Evolutionary conservation across 2,797 vertebrate species (phyloP).

Genomic region (Myotis daubentonii): DNA sequence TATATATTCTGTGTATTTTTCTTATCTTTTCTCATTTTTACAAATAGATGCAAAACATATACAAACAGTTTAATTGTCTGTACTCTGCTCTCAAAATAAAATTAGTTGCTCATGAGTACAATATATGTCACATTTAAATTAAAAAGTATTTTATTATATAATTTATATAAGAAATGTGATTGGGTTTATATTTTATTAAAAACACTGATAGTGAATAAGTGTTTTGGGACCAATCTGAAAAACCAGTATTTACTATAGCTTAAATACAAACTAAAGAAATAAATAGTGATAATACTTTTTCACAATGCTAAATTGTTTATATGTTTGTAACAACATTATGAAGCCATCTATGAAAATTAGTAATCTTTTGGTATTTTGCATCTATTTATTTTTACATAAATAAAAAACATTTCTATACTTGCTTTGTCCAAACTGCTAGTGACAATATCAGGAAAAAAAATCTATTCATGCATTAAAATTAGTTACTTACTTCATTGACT

Average conservation of each 20-base stretch:
- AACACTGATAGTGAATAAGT: background rate
- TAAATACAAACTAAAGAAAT: slow-evolving; percentile 12
- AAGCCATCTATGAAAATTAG: background rate
- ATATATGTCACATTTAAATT: background rate
- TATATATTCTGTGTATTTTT: slow-evolving; percentile 76
- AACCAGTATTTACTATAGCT: background rate
- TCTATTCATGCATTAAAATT: slow-evolving; percentile 2
- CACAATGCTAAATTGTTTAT: background rate
- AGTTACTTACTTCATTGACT: background rate
- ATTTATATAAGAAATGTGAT: background rate
- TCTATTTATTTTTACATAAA: slow-evolving; percentile 34
- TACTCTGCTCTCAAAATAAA: slow-evolving; percentile 56
- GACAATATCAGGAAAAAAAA: background rate
- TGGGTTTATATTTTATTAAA: background rate
- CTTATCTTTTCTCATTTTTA: slow-evolving; percentile 77
- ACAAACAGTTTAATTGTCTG: slow-evolving; percentile 64
- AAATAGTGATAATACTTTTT: background rate
- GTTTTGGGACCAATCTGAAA: background rate
- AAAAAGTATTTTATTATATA: slow-evolving; percentile 6
- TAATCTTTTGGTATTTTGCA: background rate
- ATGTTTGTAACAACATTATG: background rate
- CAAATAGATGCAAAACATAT: slow-evolving; percentile 77
- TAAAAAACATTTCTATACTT: background rate
- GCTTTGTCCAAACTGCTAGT: background rate
- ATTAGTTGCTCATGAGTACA: background rate